Conservation (phyloP, 2,113 vertebrate species). For the Passer montanus region DNA sequence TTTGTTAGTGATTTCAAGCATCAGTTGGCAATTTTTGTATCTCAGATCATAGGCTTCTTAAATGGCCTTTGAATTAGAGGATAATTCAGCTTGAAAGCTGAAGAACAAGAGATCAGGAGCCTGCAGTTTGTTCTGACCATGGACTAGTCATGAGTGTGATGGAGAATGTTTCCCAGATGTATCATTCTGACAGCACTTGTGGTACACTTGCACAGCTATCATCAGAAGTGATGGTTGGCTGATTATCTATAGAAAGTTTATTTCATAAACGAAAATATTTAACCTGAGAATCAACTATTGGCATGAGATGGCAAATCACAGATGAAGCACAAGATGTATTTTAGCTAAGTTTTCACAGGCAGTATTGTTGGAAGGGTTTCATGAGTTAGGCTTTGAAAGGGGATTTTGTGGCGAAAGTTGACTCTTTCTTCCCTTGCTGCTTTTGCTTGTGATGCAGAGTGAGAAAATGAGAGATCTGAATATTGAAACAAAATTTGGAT, state of each 20-base stretch:
- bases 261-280: neutral
- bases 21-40: neutral
- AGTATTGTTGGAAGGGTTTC: neutral
- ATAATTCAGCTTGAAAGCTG: neutral
- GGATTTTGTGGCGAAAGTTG: neutral
- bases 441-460: neutral
- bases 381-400: neutral
- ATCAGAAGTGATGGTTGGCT: neutral
- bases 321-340: neutral
- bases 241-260: neutral
- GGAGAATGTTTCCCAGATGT: neutral
- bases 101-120: neutral
- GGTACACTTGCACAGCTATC: neutral
- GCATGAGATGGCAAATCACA: neutral
- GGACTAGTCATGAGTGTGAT: neutral
- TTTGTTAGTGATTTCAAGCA: neutral
- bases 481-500: neutral
- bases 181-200: neutral
- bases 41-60: neutral
- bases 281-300: neutral
- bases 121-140: neutral
- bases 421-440: neutral
- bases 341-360: neutral
- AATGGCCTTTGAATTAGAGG: neutral
- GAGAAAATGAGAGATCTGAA: neutral